A percentile compares a stretch with the other conserved stretches of the same genome.
Evolutionary conservation across 2,888 invertebrate species (phyloP).

Genomic region (Cosmia trapezina): DNA sequence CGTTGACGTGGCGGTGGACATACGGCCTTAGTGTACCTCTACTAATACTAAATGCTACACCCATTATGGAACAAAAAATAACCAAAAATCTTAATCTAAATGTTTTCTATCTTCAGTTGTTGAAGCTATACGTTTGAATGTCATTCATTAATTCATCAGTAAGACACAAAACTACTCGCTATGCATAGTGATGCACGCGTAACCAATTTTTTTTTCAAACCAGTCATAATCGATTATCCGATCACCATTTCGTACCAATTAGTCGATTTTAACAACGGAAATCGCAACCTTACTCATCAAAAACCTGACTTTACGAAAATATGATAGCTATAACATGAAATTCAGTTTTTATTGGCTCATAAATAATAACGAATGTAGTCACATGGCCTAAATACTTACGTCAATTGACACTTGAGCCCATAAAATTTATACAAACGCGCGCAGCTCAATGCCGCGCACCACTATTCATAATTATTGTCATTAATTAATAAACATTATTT

Average conservation of each 20-base stretch:
- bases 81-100: background rate
- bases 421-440: slow-evolving; percentile 75
- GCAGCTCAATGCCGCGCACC: slow-evolving; percentile 69
- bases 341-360: slow-evolving; percentile 62
- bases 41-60: background rate
- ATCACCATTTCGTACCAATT: slow-evolving; percentile 52
- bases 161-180: slow-evolving; percentile 8
- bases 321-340: slow-evolving; percentile 47
- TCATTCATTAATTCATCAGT: background rate
- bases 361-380: slow-evolving; percentile 55
- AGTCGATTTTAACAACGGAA: slow-evolving; percentile 59
- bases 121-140: background rate
- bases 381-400: slow-evolving; percentile 79
- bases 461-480: slow-evolving; percentile 72
- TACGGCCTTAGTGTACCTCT: background rate
- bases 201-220: slow-evolving; percentile 33
- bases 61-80: background rate
- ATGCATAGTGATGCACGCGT: slow-evolving; percentile 17
- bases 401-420: slow-evolving; percentile 80
- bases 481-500: slow-evolving; percentile 70
- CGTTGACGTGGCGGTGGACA: no score
- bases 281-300: slow-evolving; percentile 46
- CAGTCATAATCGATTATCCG: slow-evolving; percentile 54
- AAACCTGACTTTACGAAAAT: slow-evolving; percentile 34
- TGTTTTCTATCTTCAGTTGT: background rate